Evolutionary conservation across 2,113 vertebrate species (phyloP).

Genomic region (Tangachromis dhanisi): DNA sequence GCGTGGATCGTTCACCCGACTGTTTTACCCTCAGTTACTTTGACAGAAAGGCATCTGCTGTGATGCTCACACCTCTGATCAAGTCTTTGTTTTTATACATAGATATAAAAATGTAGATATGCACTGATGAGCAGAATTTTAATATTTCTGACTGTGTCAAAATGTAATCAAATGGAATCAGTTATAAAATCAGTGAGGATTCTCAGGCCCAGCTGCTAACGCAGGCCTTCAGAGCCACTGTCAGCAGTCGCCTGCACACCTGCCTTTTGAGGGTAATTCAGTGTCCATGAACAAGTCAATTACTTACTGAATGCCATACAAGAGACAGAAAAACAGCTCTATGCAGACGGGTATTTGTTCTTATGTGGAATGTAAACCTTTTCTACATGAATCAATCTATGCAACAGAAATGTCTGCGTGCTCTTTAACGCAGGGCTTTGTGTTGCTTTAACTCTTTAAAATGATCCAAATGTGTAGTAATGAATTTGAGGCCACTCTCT

Average conservation of each 20-base stretch:
- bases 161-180: rapidly evolving
- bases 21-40: background rate
- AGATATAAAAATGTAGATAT: background rate
- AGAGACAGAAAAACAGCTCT: background rate
- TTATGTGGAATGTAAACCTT: rapidly evolving
- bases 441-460: background rate
- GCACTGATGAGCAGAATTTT: background rate
- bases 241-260: background rate
- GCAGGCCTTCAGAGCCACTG: background rate
- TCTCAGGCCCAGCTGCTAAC: background rate
- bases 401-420: background rate
- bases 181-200: background rate
- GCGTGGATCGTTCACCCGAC: background rate
- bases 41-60: background rate
- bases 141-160: background rate
- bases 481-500: background rate
- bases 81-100: background rate
- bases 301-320: background rate
- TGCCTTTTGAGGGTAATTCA: background rate
- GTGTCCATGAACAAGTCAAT: background rate
- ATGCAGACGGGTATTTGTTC: background rate
- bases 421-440: background rate
- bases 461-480: background rate
- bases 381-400: background rate
- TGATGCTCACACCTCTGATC: background rate